Evolutionary conservation across 2,113 vertebrate genomes (phyloP).

Genomic region (Myodes glareolus): DNA sequence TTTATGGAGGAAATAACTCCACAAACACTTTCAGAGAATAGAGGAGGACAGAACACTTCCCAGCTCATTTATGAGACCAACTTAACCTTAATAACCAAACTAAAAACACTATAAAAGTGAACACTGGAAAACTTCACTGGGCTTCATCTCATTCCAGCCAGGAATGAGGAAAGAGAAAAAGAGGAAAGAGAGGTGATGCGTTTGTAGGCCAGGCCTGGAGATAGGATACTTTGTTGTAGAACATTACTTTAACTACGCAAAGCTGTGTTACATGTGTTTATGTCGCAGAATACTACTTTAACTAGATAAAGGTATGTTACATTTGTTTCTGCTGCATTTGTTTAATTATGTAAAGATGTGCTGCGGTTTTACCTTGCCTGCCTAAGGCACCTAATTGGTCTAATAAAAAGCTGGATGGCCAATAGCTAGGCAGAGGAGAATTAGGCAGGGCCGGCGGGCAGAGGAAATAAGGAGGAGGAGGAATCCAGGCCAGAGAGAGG

Average conservation of each 20-base stretch:
- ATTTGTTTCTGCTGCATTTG: background rate
- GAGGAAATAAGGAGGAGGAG: background rate
- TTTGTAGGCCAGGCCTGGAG: background rate
- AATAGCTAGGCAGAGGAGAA: background rate
- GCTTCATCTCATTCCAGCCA: background rate
- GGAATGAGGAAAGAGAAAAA: background rate
- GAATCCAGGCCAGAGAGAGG: background rate
- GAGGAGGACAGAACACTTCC: background rate
- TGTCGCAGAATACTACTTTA: background rate
- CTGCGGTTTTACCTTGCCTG: background rate
- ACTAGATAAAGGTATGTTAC: background rate
- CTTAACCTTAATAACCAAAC: conserved; percentile 38
- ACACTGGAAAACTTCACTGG: conserved; percentile 36
- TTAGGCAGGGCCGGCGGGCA: background rate
- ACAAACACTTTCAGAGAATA: conserved; percentile 56
- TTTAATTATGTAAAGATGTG: background rate
- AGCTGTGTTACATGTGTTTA: background rate
- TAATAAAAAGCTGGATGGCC: background rate
- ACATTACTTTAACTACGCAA: background rate
- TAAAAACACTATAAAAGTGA: conserved; percentile 28
- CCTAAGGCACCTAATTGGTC: background rate
- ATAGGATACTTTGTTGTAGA: background rate
- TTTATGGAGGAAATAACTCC: conserved; percentile 62
- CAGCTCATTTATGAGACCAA: conserved; percentile 35
- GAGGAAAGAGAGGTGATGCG: background rate